Evolutionary conservation across 2,888 invertebrate genomes (phyloP).

Genomic region (Tricholauxania praeusta): DNA sequence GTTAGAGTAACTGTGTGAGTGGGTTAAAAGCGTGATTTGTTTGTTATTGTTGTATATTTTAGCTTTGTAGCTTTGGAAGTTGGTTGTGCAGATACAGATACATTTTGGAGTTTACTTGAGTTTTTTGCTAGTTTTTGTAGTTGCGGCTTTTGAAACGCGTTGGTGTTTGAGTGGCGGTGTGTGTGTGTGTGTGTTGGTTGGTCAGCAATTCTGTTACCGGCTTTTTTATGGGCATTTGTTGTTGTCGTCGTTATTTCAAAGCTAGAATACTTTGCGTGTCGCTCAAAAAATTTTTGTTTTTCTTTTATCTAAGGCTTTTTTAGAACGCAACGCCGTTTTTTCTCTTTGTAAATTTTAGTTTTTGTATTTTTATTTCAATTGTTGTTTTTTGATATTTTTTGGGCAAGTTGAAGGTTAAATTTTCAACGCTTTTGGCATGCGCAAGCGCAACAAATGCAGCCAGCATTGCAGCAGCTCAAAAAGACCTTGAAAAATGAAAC

Average conservation of each 20-base stretch:
- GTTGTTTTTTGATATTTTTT: slow-evolving; percentile 26
- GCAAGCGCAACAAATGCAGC: slow-evolving; percentile 23
- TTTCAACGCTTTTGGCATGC: slow-evolving; percentile 11
- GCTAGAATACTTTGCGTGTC: slow-evolving; percentile 12
- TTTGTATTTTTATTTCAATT: slow-evolving; percentile 24
- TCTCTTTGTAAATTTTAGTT: neutral
- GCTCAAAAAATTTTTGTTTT: neutral
- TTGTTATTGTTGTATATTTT: slow-evolving; percentile 13
- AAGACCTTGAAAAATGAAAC: slow-evolving; percentile 27
- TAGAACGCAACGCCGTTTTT: no score
- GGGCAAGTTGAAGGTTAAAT: slow-evolving; percentile 45
- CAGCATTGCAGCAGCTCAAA: neutral
- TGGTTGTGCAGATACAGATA: slow-evolving; percentile 5
- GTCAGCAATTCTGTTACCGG: slow-evolving; percentile 30
- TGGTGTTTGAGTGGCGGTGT: neutral
- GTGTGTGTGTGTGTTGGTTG: slow-evolving; percentile 18
- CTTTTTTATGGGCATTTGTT: slow-evolving; percentile 26
- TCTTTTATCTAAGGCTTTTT: no score
- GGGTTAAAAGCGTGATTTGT: slow-evolving; percentile 38
- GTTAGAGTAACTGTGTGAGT: slow-evolving; percentile 29
- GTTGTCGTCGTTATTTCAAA: slow-evolving; percentile 6
- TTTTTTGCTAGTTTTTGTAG: neutral
- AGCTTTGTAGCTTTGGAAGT: neutral
- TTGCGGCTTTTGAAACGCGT: neutral
- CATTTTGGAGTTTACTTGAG: neutral